These are phyloP conservation scores for Pseudococcus viburni DNA, from an alignment of 2,888 invertebrate genomes.

Conservation along the genomic window DNA sequence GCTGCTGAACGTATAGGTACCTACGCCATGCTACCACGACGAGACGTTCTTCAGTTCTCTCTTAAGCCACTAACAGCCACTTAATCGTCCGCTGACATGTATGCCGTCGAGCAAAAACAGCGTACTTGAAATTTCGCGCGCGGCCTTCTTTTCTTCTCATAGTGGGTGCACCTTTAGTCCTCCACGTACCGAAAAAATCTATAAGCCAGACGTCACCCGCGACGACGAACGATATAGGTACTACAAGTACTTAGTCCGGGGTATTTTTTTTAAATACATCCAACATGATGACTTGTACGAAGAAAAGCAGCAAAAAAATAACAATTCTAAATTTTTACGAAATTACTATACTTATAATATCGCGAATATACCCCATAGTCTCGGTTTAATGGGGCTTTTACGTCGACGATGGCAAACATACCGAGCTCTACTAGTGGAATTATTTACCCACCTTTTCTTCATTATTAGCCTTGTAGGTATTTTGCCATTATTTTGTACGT, in stretches of 20 bases:
- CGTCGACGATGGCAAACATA: constrained; percentile 36
- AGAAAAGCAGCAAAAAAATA: constrained; percentile 18
- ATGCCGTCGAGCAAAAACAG: constrained; percentile 26
- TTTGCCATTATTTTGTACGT: not conserved
- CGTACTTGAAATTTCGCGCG: constrained; percentile 31
- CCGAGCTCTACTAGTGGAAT: constrained; percentile 21
- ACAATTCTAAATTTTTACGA: constrained; percentile 35
- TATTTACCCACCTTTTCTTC: not conserved
- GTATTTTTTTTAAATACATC: not conserved
- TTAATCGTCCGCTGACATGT: constrained; percentile 39
- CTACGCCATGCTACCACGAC: not conserved
- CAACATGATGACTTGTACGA: not conserved
- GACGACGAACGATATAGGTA: not conserved
- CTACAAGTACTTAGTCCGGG: constrained; percentile 9
- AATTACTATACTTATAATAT: constrained; percentile 20
- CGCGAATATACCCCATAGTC: constrained; percentile 12
- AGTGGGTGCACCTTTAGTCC: not conserved
- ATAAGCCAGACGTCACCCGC: constrained; percentile 21
- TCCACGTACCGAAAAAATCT: constrained; percentile 10
- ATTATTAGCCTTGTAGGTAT: constrained; percentile 1
- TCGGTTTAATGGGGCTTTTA: constrained; percentile 20
- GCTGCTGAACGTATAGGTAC: not conserved
- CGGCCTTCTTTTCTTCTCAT: not conserved
- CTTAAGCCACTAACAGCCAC: constrained; percentile 36
- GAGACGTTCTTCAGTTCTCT: constrained; percentile 32